Evolutionary conservation across 1,140 invertebrate species (phyloP), one percentile per base, ranked within the genome.

Genomic region (Proctacanthus coquilletti): DNA sequence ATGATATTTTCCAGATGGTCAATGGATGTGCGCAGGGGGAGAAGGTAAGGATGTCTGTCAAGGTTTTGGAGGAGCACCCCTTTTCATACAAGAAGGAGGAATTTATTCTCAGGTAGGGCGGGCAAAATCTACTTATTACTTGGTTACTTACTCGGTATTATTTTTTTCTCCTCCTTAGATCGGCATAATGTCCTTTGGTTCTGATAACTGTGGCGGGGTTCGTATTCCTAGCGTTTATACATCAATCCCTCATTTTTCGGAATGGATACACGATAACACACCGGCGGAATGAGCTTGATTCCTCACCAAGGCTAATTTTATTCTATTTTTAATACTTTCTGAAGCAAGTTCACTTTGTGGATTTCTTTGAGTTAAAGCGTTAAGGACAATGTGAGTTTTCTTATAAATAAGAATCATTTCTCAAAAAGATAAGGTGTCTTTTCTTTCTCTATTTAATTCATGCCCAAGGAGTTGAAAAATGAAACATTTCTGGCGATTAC

Each of bases 161-260:
- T 15, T 18, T 13, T 2, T 37, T 10, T 18, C n/a, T 53, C 15
- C 21, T 17, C 9, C n/a, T 15, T 34, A 77, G 73, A 63, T 77
- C 34, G 76, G 75, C n/a, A 76, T 78, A 20, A 66, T 77, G 37
- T 78, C 75, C 0, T 80, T 78, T 46, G 75, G 76, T 2, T 77
- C 75, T 1, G 74, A 77, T 44, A 75, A 75, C 50, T 80, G 76
- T 48, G 76, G 76, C 17, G 70, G 66, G 6, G 59, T 68, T 21
- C 74, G 73, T 0, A 64, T 77, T 0, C 75, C 75, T 14, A 77
- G 74, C 44, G 75, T 78, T 1, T 78, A 78, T 46, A 75, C 74
- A 0, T 74, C 72, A 35, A 62, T 78, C n/a, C 71, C 70, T 14
- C 70, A 75, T 44, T 78, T 78, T 42, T 53, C 69, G 25, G 63